Conservation (phyloP, 2,797 vertebrate genomes). For the Alauda arvensis region DNA sequence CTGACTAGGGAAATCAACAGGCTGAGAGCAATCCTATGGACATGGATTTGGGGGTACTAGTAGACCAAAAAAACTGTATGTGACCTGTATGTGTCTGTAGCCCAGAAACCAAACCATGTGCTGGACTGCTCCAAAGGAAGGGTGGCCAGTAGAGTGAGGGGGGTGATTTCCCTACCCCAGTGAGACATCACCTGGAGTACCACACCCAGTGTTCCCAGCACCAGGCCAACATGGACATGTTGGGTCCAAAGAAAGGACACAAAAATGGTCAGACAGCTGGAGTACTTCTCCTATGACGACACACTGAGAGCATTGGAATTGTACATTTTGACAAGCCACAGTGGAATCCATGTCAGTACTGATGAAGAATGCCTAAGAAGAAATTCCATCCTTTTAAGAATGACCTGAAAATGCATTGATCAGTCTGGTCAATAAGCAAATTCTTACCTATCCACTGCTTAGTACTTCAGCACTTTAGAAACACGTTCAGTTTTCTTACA, state of each 20-base stretch:
- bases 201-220: background rate
- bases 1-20: fast-evolving
- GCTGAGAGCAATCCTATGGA: fast-evolving
- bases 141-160: fast-evolving
- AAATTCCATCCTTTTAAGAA: background rate
- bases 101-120: background rate
- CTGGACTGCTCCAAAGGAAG: background rate
- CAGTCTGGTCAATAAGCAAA: background rate
- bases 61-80: fast-evolving
- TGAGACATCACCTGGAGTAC: background rate
- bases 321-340: background rate
- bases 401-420: background rate
- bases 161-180: background rate
- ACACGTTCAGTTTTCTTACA: background rate
- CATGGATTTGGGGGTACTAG: background rate
- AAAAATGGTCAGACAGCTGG: background rate
- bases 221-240: background rate
- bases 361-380: background rate
- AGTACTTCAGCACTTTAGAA: background rate
- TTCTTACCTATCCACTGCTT: background rate
- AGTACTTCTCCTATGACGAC: background rate
- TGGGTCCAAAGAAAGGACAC: background rate
- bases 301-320: fast-evolving
- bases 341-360: background rate
- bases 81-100: fast-evolving